These are phyloP conservation scores for Bombyx huttoni DNA, from an alignment of 2,888 invertebrate genomes.

Conservation along the genomic window DNA sequence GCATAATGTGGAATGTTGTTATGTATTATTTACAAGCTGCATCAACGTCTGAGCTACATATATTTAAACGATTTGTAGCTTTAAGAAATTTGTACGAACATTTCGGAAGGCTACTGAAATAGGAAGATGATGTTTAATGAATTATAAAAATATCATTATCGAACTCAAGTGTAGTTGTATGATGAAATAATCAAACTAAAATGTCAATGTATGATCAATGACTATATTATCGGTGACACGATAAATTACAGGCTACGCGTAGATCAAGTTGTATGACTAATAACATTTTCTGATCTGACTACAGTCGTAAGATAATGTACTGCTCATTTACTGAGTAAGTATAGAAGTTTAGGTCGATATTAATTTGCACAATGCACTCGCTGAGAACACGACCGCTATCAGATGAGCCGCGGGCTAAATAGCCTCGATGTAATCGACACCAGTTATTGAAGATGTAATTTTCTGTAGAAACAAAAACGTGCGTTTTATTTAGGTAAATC, in stretches of 20 bases:
- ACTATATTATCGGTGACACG: background rate
- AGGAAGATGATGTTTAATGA: too few species aligned
- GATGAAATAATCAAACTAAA: too few species aligned
- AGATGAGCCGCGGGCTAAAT: slow-evolving; percentile 48
- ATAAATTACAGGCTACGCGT: background rate
- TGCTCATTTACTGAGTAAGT: slow-evolving; percentile 10
- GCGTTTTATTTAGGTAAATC: too few species aligned
- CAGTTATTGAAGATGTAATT: slow-evolving; percentile 20
- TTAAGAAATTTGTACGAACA: too few species aligned
- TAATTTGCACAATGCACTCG: slow-evolving; percentile 45
- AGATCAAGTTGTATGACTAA: background rate
- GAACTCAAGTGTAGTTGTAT: too few species aligned
- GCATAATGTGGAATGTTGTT: background rate
- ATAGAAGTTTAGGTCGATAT: slow-evolving; percentile 39
- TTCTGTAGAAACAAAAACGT: slow-evolving; percentile 1
- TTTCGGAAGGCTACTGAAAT: too few species aligned
- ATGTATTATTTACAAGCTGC: too few species aligned
- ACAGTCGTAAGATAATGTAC: background rate
- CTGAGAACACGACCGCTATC: slow-evolving; percentile 40
- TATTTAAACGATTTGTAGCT: too few species aligned
- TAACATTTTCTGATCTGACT: background rate
- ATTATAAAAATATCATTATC: too few species aligned
- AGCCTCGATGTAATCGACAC: slow-evolving; percentile 49
- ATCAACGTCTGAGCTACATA: too few species aligned
- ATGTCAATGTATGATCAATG: too few species aligned